These are phyloP conservation scores for Rhinogobio ventralis DNA, from an alignment of 2,797 vertebrate genomes.

Conservation along the genomic window DNA sequence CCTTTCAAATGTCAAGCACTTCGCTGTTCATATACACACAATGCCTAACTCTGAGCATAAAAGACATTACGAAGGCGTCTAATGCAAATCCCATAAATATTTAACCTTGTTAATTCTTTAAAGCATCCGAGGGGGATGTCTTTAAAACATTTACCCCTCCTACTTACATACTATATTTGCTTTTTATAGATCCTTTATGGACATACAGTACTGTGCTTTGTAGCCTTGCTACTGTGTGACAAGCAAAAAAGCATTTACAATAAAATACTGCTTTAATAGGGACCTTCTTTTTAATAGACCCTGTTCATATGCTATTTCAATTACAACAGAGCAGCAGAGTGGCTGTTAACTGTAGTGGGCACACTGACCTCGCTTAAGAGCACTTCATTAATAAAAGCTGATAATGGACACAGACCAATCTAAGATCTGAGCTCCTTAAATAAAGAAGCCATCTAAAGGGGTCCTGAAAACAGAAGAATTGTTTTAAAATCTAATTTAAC, in stretches of 20 bases:
- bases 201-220: not conserved
- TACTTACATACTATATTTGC: not conserved
- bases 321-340: conserved; percentile 23
- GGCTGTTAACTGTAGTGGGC: conserved; percentile 40
- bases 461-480: not conserved
- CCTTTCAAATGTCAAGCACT: conserved; percentile 44
- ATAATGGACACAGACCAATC: conserved; percentile 43
- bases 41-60: not conserved
- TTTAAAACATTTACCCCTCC: conserved; percentile 7
- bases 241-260: not conserved
- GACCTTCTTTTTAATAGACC: conserved; percentile 37
- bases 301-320: conserved; percentile 56
- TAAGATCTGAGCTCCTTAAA: conserved; percentile 22
- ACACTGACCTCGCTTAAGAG: conserved; percentile 42
- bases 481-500: conserved; percentile 19
- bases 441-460: not conserved
- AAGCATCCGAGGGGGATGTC: not conserved
- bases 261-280: not conserved
- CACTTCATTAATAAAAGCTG: conserved; percentile 30
- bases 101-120: not conserved
- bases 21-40: conserved; percentile 11
- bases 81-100: conserved; percentile 35
- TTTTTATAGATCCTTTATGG: not conserved
- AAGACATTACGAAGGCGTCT: conserved; percentile 1
- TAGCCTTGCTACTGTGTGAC: not conserved